phyloP scores from a whole-genome alignment of 2,888 invertebrate genomes.

The Selenia dentaria region DNA sequence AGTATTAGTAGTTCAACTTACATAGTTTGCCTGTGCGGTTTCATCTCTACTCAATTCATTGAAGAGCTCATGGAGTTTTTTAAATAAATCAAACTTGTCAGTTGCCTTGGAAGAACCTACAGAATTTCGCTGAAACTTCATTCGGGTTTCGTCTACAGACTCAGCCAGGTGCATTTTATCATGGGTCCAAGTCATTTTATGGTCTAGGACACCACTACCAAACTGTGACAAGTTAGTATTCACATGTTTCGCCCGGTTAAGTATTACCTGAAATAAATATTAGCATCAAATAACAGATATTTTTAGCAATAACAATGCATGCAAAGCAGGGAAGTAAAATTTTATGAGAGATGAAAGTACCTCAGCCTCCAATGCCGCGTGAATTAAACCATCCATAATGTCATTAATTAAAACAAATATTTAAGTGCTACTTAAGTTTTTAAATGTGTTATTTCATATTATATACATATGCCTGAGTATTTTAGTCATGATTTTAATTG shows the following conservation, averaged over 20 bases:
- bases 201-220: constrained; percentile 77
- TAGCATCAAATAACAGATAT: neutral
- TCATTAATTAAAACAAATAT: constrained; percentile 78
- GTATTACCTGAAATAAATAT: constrained; percentile 69
- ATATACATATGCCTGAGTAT: constrained; percentile 72
- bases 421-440: constrained; percentile 69
- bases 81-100: constrained; percentile 79
- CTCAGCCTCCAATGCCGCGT: constrained; percentile 85
- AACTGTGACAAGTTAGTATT: constrained; percentile 74
- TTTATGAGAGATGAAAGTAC: constrained; percentile 68
- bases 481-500: constrained; percentile 81
- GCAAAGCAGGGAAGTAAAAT: constrained; percentile 44
- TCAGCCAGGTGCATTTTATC: constrained; percentile 80
- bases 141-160: constrained; percentile 77
- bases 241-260: constrained; percentile 80
- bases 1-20: constrained; percentile 43
- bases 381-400: constrained; percentile 85
- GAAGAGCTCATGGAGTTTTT: constrained; percentile 79
- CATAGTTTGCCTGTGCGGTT: constrained; percentile 70
- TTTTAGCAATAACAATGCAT: constrained; percentile 19
- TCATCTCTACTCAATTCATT: constrained; percentile 78
- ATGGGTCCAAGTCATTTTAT: constrained; percentile 83
- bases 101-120: constrained; percentile 60
- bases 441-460: constrained; percentile 75
- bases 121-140: constrained; percentile 75